Base-by-base conservation (phyloP, 2,888 invertebrate genomes). In the Tetanocera ferruginea region DNA sequence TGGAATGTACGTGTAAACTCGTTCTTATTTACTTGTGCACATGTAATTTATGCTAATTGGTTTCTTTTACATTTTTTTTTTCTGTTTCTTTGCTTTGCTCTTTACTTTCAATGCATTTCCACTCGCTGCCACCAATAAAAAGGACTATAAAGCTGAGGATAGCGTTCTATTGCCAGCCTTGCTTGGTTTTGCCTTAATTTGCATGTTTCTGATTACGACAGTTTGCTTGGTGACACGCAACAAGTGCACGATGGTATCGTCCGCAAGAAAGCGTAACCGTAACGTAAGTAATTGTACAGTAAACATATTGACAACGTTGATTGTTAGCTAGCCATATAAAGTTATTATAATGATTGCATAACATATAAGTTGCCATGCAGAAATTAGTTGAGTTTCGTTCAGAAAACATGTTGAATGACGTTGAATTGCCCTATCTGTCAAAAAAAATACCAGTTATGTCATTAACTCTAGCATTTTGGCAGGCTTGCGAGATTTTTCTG, bases 121-220 rank as follows among this genome's bases (percentile, higher is more conserved):
- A 11, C 70, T 72, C 31, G 25, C 49, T 51, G 55, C 43, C 17
- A 60, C 55, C n/a, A n/a, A n/a, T n/a, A 28, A 3, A 60, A 75
- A 93, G 93, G 92, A 91, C 70, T 92, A 93, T 86, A 91, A 92
- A 74, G 90, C 91, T 34, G 91, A 92, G 78, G 93, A 93, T 86
- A 93, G 92, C 85, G 88, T 93, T 79, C 86, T 93, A 76, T 88
- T 93, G 82, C 93, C 93, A 77, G 89, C 90, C 19, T 86, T 90
- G 66, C 84, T 90, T 71, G 85, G 90, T 88, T 87, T 89, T 90
- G 87, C 91, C 89, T 82, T 92, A 89, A 80, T 91, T 90, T 79
- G 90, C 90, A 84, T 92, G 90, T 78, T 92, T 90, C 71, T 89
- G 89, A 83, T 91, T 88, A 80, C 89, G 78, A 88, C 92, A 72